phyloP scores from a whole-genome alignment of 2,797 vertebrate species.

The Streptopelia turtur region DNA sequence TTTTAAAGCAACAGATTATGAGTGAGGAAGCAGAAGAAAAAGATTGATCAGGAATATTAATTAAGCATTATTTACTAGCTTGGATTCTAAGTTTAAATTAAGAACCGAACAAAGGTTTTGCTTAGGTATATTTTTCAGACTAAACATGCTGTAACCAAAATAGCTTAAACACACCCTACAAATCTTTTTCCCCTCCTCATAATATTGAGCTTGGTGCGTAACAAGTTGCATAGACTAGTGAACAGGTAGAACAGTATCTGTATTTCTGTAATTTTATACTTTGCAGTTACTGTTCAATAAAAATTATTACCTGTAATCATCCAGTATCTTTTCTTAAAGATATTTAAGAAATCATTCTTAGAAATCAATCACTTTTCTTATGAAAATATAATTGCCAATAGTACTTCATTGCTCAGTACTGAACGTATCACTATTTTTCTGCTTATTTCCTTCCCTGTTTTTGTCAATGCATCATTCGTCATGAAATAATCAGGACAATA shows the following conservation, averaged over 20 bases:
- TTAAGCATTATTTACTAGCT: neutral
- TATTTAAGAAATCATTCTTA: neutral
- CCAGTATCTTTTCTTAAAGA: neutral
- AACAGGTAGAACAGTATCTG: neutral
- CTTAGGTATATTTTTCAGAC: neutral
- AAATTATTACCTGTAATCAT: neutral
- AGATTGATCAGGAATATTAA: neutral
- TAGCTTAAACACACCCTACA: neutral
- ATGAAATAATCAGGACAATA: neutral
- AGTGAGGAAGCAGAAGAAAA: neutral
- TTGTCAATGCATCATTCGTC: neutral
- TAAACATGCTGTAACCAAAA: neutral
- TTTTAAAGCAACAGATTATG: neutral
- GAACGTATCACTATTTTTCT: neutral
- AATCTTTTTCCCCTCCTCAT: neutral
- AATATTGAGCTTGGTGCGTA: neutral
- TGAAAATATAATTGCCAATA: neutral
- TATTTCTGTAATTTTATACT: neutral
- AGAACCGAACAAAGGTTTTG: neutral
- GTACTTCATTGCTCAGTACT: neutral
- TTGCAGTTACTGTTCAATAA: neutral
- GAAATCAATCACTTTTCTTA: neutral
- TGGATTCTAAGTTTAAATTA: neutral
- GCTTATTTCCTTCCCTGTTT: neutral
- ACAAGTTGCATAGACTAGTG: neutral